A percentile compares a stretch with the other conserved stretches of the same genome.
Evolutionary conservation across 2,888 invertebrate genomes (phyloP).

Genomic region (Pharmacophagus antenor): DNA sequence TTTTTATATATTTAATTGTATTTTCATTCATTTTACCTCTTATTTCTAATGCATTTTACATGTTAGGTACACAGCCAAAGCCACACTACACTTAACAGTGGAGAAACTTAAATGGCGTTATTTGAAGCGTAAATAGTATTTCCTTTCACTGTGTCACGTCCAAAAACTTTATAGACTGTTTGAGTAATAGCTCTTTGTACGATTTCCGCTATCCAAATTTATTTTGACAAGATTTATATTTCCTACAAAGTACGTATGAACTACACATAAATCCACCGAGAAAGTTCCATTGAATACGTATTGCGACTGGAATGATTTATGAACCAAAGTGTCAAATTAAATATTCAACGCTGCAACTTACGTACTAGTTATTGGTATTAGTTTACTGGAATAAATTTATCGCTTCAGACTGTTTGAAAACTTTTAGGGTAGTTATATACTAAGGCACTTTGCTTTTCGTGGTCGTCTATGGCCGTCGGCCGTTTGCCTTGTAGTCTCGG

Average conservation of each 20-base stretch:
- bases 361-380: neutral
- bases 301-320: too few species aligned
- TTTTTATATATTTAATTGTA: too few species aligned
- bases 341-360: neutral
- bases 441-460: too few species aligned
- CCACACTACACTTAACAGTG: neutral
- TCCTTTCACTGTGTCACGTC: neutral
- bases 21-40: too few species aligned
- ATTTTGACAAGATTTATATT: slow-evolving; percentile 5
- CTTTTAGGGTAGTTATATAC: too few species aligned
- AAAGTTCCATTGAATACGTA: too few species aligned
- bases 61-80: neutral
- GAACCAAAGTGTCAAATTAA: neutral
- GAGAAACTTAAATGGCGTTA: neutral
- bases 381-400: too few species aligned
- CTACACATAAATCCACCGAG: neutral
- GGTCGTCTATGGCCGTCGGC: too few species aligned
- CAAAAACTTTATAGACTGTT: neutral
- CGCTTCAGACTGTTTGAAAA: too few species aligned
- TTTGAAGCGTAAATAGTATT: neutral
- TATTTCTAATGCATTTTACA: neutral
- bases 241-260: neutral
- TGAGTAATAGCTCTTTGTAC: slow-evolving; percentile 5
- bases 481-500: too few species aligned
- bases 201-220: slow-evolving; percentile 3